Evolutionary conservation across 2,113 vertebrate genomes (phyloP), one percentile per base, ranked within the genome.

Genomic region (Lophius piscatorius): DNA sequence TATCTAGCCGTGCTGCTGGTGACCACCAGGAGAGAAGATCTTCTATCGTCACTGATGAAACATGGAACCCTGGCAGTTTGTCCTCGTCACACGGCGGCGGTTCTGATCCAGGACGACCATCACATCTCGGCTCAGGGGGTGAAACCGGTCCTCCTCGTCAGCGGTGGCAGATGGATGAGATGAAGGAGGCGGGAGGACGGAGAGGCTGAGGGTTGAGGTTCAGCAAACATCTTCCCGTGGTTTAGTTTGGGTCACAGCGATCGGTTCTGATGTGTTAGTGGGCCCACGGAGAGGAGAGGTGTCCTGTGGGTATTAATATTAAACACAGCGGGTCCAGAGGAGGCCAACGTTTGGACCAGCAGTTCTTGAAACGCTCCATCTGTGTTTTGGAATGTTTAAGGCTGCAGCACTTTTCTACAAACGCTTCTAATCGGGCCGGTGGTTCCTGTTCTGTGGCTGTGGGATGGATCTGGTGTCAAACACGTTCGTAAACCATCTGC

Each of bases 221-320:
- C 6, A 54, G 31, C 40, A 42, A 29, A 51, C 71, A 38, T 56
- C 42, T 45, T 51, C 54, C 40, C 17, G 14, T 26, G 8, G 54
- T 57, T 50, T 58, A 44, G 61, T 59, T 23, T 42, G 58, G 14
- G 9, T 42, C 18, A 13, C 40, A 41, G 54, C 59, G 46, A 54
- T 33, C 45, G 55, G 18, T 74, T 63, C 59, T 34, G 20, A 73
- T 63, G 68, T 81, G 78, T 68, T 40, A 48, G 22, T 35, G 57
- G 66, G 67, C 84, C 67, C 52, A 70, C 76, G 70, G 70, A 28
- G 63, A 54, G 48, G 48, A 47, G 72, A 60, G 68, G 52, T 62
- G 45, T 71, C 84, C 86, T 66, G 84, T 66, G 55, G 88, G 61
- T 58, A 76, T 65, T 87, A 83, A 87, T 88, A 86, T 85, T 80